Conservation (phyloP, 2,797 vertebrate genomes). For the Arrhamphus sclerolepis region DNA sequence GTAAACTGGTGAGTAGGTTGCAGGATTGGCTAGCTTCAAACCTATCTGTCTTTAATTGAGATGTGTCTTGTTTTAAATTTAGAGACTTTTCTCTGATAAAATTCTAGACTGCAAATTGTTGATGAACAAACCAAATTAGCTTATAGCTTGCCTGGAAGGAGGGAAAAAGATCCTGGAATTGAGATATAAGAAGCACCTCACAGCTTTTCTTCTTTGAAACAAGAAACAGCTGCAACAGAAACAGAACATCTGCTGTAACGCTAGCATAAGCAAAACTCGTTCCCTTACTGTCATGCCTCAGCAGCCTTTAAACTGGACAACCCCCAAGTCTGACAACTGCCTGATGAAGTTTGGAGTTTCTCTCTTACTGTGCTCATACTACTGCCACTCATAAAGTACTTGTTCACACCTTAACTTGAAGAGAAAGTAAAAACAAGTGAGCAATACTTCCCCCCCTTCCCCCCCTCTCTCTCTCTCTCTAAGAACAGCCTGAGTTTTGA, state of each 20-base stretch:
- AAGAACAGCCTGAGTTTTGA: conserved; percentile 47
- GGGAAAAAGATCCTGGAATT: conserved; percentile 27
- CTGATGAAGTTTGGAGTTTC: conserved; percentile 61
- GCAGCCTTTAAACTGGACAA: conserved; percentile 58
- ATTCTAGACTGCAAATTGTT: too few relatives aligned
- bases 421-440: conserved; percentile 51
- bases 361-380: conserved; percentile 45
- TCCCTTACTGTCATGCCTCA: conserved; percentile 62
- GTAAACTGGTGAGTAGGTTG: too few relatives aligned
- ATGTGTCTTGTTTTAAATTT: too few relatives aligned
- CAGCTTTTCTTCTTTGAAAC: conserved; percentile 47
- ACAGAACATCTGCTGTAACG: conserved; percentile 68
- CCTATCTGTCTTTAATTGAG: too few relatives aligned
- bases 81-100: too few relatives aligned
- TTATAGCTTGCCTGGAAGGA: conserved; percentile 7
- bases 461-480: background rate
- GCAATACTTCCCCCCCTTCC: conserved; percentile 18
- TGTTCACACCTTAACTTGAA: conserved; percentile 58
- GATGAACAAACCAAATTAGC: background rate
- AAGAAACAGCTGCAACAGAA: conserved; percentile 63
- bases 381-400: conserved; percentile 62
- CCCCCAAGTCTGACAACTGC: conserved; percentile 49
- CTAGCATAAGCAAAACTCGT: conserved; percentile 47
- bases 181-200: conserved; percentile 31
- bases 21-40: too few relatives aligned